These are phyloP conservation scores for Nymphicus hollandicus DNA, from an alignment of 2,113 vertebrate genomes.

Conservation along the genomic window DNA sequence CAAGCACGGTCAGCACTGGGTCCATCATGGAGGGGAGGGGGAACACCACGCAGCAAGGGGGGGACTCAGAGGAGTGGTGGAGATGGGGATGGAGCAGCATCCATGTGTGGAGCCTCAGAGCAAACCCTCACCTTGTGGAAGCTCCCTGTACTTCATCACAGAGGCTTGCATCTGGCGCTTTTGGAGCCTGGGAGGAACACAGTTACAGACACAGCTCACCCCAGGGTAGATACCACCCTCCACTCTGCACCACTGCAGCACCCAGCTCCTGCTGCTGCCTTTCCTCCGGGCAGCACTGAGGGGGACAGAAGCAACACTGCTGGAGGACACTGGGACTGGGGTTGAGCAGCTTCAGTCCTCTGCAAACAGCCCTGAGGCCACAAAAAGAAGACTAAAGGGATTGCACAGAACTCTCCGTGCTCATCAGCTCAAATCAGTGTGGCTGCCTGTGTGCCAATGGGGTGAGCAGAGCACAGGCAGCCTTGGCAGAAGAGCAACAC, in stretches of 20 bases:
- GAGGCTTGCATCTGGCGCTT: conserved; percentile 89
- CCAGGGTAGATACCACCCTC: not conserved
- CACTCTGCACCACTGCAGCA: not conserved
- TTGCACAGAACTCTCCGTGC: not conserved
- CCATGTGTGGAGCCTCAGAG: fast-evolving
- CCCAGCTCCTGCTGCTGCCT: not conserved
- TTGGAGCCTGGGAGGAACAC: conserved; percentile 77
- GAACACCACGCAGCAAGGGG: not conserved
- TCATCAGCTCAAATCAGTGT: not conserved
- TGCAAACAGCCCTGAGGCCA: not conserved
- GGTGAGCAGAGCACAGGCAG: not conserved
- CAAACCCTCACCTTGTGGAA: conserved; percentile 81
- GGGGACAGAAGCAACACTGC: not conserved
- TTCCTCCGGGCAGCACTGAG: not conserved
- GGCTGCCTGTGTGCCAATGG: not conserved
- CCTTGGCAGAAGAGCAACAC: not conserved
- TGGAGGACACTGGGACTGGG: not conserved
- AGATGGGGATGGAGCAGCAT: not conserved
- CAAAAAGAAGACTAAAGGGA: not conserved
- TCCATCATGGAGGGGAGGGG: fast-evolving
- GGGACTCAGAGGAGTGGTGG: not conserved
- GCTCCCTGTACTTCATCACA: conserved; percentile 86
- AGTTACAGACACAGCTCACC: not conserved
- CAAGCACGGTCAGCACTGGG: not conserved
- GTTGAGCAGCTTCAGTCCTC: not conserved